A percentile compares a stretch with the other conserved stretches of the same genome.
These are phyloP conservation scores for Apogon talboti DNA, from an alignment of 2,797 vertebrate species.

Conservation along the genomic window DNA sequence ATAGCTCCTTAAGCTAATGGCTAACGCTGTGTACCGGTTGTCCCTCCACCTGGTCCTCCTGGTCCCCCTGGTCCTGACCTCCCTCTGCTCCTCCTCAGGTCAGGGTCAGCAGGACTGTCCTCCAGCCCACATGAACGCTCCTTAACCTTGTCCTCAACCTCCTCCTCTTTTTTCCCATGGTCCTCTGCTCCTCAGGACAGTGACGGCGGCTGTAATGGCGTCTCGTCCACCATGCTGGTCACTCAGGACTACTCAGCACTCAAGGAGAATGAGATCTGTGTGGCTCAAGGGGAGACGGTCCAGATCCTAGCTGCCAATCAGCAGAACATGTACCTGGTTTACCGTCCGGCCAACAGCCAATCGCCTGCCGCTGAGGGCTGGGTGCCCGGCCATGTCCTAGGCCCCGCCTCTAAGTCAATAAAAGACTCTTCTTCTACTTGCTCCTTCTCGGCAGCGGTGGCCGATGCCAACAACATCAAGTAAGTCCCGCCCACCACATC, in stretches of 20 bases:
- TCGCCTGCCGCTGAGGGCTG: slow-evolving; percentile 97
- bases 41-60: background rate
- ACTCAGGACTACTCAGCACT: slow-evolving; percentile 96
- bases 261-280: slow-evolving; percentile 97
- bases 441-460: slow-evolving; percentile 76
- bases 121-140: slow-evolving; percentile 37
- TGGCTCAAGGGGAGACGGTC: slow-evolving; percentile 93
- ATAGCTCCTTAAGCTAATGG: background rate
- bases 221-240: slow-evolving; percentile 92
- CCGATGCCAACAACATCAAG: slow-evolving; percentile 94
- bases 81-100: slow-evolving; percentile 40
- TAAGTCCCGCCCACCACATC: slow-evolving; percentile 88
- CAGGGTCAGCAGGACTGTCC: slow-evolving; percentile 23
- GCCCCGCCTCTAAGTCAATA: slow-evolving; percentile 88
- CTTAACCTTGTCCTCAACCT: slow-evolving; percentile 54
- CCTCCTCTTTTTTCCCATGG: background rate
- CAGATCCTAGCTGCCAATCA: slow-evolving; percentile 97
- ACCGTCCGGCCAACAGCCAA: slow-evolving; percentile 91
- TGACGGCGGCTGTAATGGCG: slow-evolving; percentile 89
- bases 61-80: slow-evolving; percentile 7
- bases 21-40: slow-evolving; percentile 2
- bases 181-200: slow-evolving; percentile 66
- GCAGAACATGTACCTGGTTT: slow-evolving; percentile 99
- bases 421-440: slow-evolving; percentile 87
- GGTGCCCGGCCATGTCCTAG: slow-evolving; percentile 93